Conservation (phyloP, 1,140 invertebrate genomes). For the Forficula auricularia region DNA sequence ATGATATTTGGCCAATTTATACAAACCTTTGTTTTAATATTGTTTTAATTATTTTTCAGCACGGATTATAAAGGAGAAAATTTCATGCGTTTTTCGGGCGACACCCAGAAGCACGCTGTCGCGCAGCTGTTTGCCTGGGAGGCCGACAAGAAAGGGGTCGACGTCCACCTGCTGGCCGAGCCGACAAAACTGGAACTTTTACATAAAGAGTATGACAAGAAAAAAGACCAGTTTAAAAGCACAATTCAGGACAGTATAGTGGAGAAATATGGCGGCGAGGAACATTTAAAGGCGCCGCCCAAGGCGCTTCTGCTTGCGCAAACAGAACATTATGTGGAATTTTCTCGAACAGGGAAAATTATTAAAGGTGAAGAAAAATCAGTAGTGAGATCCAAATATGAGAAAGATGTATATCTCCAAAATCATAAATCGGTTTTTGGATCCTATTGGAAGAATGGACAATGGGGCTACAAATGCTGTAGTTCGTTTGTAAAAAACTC, state of each 20-base stretch:
- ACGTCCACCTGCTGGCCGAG: slow-evolving; percentile 91
- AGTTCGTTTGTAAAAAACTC: slow-evolving; percentile 80
- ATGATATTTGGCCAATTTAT: too few species aligned
- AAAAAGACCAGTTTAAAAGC: slow-evolving; percentile 71
- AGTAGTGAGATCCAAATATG: slow-evolving; percentile 73
- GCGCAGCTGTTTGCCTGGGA: slow-evolving; percentile 98
- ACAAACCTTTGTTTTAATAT: too few species aligned
- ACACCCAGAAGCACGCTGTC: slow-evolving; percentile 74
- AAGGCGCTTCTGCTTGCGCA: slow-evolving; percentile 78
- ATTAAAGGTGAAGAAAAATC: slow-evolving; percentile 76
- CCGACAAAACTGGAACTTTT: slow-evolving; percentile 91
- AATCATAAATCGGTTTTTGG: slow-evolving; percentile 93
- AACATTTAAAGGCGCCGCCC: slow-evolving; percentile 75
- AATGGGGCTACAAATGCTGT: slow-evolving; percentile 95
- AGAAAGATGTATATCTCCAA: slow-evolving; percentile 83
- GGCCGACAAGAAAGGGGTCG: slow-evolving; percentile 79
- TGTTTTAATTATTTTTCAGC: slow-evolving; percentile 29
- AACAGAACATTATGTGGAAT: slow-evolving; percentile 91
- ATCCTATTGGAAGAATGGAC: slow-evolving; percentile 78
- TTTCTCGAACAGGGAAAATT: slow-evolving; percentile 80
- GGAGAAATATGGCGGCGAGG: slow-evolving; percentile 80
- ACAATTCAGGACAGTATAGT: slow-evolving; percentile 57
- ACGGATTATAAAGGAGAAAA: slow-evolving; percentile 90
- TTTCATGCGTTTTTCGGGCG: slow-evolving; percentile 83
- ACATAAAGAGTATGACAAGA: slow-evolving; percentile 75